These are phyloP conservation scores for Gallinago solitaria DNA, from an alignment of 2,797 vertebrate genomes.

Conservation along the genomic window DNA sequence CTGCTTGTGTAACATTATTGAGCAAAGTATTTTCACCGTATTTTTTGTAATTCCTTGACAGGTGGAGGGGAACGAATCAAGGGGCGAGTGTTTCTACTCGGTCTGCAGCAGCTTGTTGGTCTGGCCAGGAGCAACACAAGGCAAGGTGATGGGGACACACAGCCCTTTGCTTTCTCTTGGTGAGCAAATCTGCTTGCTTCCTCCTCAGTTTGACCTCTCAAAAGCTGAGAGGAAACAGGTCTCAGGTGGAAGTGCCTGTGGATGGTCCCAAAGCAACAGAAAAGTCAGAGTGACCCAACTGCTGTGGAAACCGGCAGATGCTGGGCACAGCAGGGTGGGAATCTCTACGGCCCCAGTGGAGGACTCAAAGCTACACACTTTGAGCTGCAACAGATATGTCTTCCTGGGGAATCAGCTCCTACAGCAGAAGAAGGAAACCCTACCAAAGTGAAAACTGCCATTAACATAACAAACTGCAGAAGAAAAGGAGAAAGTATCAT, in stretches of 20 bases:
- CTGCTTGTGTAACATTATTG: background rate
- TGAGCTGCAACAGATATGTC: accelerated
- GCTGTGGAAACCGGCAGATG: background rate
- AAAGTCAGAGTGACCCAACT: background rate
- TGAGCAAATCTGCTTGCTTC: background rate
- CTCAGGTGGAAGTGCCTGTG: background rate
- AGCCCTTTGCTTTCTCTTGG: background rate
- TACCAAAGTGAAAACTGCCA: background rate
- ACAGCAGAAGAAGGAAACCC: background rate
- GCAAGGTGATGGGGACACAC: accelerated
- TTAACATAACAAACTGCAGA: background rate
- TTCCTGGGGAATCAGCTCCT: background rate
- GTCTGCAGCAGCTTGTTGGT: background rate
- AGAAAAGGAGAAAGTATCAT: background rate
- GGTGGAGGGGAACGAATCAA: background rate
- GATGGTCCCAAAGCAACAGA: background rate
- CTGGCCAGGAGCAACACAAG: background rate
- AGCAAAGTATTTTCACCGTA: background rate
- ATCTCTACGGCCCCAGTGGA: background rate
- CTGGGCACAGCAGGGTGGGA: accelerated
- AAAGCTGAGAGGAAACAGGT: background rate
- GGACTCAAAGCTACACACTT: background rate
- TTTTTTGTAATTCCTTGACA: background rate
- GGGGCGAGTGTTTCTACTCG: accelerated
- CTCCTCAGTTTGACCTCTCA: background rate